Percentiles rank a stretch among this genome's conserved stretches.
Conservation (phyloP, 2,888 invertebrate genomes). For the Argyresthia goedartella region DNA sequence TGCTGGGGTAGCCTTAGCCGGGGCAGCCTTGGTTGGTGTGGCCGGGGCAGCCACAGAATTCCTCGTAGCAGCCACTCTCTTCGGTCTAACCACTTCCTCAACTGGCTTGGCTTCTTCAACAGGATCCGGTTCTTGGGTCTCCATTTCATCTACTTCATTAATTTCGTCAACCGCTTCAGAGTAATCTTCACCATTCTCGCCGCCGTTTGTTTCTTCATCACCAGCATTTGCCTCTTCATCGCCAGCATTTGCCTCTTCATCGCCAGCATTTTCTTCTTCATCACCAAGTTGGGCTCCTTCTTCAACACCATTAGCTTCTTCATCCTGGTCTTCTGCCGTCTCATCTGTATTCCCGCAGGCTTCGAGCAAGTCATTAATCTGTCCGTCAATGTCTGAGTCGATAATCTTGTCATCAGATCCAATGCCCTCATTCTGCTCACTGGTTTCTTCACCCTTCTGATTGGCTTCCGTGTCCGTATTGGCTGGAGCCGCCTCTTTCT, state of each 20-base stretch:
- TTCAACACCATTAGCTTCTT: conserved; percentile 5
- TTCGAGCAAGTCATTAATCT: conserved; percentile 36
- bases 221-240: not conserved
- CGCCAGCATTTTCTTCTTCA: conserved; percentile 8
- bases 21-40: conserved; percentile 24
- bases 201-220: not conserved
- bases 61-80: not conserved
- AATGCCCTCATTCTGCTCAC: not conserved
- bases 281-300: conserved; percentile 6
- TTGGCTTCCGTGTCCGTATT: not conserved
- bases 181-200: not conserved
- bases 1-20: not conserved
- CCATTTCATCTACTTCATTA: not conserved
- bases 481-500: not conserved
- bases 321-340: not conserved
- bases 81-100: no score
- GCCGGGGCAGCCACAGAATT: conserved; percentile 15
- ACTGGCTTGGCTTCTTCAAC: not conserved
- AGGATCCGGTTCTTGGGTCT: not conserved
- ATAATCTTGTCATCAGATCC: conserved; percentile 1
- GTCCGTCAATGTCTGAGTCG: conserved; percentile 25
- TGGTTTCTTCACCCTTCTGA: not conserved
- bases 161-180: not conserved
- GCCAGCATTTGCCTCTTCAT: conserved; percentile 17
- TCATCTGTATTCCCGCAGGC: conserved; percentile 18